A percentile compares a stretch with the other conserved stretches of the same genome.
Conservation (phyloP, 2,113 vertebrate species). For the Elephas maximus region DNA sequence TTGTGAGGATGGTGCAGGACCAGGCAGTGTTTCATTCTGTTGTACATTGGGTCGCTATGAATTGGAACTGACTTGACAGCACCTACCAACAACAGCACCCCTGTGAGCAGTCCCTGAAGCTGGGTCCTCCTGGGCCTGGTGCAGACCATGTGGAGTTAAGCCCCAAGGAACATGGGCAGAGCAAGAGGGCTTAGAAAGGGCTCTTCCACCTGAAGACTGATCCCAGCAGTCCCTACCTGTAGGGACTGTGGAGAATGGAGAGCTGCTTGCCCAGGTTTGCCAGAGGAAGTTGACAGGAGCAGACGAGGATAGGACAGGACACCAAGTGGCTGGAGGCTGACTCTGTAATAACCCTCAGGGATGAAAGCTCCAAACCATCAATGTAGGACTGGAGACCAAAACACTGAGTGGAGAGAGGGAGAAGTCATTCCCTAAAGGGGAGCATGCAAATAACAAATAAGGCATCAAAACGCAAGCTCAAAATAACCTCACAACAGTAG, state of each 20-base stretch:
- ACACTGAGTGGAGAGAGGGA: no score
- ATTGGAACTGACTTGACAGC: no score
- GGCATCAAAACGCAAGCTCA: background rate
- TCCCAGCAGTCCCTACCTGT: background rate
- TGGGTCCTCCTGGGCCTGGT: background rate
- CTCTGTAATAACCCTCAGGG: accelerated
- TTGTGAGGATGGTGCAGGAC: no score
- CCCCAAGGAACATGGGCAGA: no score
- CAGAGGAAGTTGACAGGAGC: background rate
- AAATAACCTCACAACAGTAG: accelerated
- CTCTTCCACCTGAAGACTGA: background rate
- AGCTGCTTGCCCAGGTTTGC: no score
- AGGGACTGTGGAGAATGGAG: background rate
- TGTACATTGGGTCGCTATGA: no score
- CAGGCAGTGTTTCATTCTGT: no score
- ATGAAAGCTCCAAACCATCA: accelerated
- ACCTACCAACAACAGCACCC: no score
- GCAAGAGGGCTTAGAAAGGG: background rate
- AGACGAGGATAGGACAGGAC: no score
- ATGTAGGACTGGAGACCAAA: accelerated
- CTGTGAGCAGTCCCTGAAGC: accelerated
- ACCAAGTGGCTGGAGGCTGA: accelerated
- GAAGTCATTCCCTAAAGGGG: background rate
- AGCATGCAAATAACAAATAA: no score
- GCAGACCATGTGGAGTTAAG: background rate